Percentiles rank a stretch among this genome's conserved stretches.
Evolutionary conservation across 2,797 vertebrate species (phyloP).

Genomic region (Hemitrygon akajei): DNA sequence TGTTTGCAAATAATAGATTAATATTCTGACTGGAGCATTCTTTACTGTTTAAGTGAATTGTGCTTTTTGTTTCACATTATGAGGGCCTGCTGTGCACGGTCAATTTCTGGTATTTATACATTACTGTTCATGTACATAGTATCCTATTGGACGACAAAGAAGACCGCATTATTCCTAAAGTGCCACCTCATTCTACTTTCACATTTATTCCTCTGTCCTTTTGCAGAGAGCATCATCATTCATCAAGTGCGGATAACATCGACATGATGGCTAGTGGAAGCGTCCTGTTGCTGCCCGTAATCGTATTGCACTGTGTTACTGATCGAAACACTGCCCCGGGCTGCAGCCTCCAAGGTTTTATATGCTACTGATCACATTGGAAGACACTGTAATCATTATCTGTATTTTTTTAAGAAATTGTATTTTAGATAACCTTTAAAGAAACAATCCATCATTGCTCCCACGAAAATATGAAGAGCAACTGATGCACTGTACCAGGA

Average conservation of each 20-base stretch:
- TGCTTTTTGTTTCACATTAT: neutral
- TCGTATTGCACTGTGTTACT: constrained; percentile 46
- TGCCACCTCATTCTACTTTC: neutral
- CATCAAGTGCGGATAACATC: constrained; percentile 66
- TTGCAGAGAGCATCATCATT: constrained; percentile 68
- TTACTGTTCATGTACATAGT: neutral
- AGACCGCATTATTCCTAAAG: neutral
- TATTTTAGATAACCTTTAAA: constrained; percentile 1
- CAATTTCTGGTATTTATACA: neutral
- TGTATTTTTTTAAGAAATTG: constrained; percentile 27
- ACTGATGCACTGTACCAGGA: neutral
- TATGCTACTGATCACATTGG: constrained; percentile 59
- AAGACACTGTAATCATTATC: constrained; percentile 47
- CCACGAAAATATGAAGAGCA: neutral
- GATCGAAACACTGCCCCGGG: constrained; percentile 49
- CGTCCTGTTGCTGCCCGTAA: neutral
- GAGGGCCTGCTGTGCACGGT: neutral
- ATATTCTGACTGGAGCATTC: neutral
- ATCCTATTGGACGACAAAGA: neutral
- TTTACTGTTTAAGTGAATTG: neutral
- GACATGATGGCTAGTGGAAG: constrained; percentile 53
- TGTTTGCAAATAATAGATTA: neutral
- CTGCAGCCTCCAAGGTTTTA: constrained; percentile 44
- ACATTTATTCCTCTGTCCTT: constrained; percentile 44
- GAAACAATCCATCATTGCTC: neutral